Conservation (phyloP, 1,140 invertebrate species). For the Saxidomus purpurata region DNA sequence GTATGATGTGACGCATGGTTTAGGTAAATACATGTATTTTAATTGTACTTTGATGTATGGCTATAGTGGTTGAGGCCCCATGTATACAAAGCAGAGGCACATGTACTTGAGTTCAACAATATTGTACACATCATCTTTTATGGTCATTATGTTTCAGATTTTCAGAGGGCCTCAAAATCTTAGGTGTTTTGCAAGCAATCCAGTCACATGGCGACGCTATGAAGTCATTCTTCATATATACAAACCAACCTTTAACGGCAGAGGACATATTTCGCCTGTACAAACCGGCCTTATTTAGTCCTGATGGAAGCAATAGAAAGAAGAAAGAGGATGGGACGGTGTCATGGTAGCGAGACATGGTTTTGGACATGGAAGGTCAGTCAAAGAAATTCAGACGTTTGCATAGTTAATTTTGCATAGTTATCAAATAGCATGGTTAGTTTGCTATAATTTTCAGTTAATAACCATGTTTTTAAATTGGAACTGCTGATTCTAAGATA, state of each 20-base stretch:
- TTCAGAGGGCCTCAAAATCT: constrained; percentile 11
- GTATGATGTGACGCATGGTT: too few species aligned
- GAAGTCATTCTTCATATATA: neutral
- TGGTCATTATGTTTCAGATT: constrained; percentile 14
- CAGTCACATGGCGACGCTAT: neutral
- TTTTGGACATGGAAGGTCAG: constrained; percentile 17
- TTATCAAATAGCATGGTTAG: too few species aligned
- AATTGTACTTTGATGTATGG: too few species aligned
- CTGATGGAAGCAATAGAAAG: constrained; percentile 7
- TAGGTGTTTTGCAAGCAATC: neutral
- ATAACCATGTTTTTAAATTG: too few species aligned
- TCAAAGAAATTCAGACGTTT: neutral
- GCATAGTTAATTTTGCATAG: too few species aligned
- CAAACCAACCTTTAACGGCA: neutral
- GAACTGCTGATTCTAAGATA: too few species aligned
- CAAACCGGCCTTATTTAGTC: neutral
- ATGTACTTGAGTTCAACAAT: too few species aligned
- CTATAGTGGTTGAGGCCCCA: too few species aligned
- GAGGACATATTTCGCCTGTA: neutral
- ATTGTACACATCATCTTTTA: neutral
- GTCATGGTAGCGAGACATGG: constrained; percentile 4
- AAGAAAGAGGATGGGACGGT: constrained; percentile 12
- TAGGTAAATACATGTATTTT: too few species aligned
- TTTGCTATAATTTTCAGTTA: too few species aligned
- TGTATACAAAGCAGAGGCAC: too few species aligned